Evolutionary conservation across 2,797 vertebrate species (phyloP).

Genomic region (Chaunax sp.): DNA sequence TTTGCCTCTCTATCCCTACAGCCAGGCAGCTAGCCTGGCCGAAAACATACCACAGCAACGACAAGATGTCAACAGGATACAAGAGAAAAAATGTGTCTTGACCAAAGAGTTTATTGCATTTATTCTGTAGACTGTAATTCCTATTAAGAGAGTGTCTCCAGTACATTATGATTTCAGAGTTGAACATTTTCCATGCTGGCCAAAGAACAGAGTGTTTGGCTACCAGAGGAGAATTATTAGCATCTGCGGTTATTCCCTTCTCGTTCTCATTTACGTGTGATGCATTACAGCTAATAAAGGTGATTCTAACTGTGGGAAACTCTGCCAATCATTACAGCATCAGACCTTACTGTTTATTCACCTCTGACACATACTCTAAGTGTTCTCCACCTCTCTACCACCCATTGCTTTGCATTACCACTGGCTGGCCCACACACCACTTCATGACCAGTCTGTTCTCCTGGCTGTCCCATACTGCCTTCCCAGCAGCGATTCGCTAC

Average conservation of each 20-base stretch:
- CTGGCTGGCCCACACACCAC: slow-evolving; percentile 68
- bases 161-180: background rate
- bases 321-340: slow-evolving; percentile 71
- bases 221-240: slow-evolving; percentile 27
- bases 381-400: slow-evolving; percentile 57
- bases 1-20: no score
- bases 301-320: slow-evolving; percentile 36
- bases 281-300: slow-evolving; percentile 57
- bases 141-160: slow-evolving; percentile 7
- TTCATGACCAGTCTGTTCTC: slow-evolving; percentile 53
- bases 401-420: slow-evolving; percentile 67
- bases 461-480: slow-evolving; percentile 67
- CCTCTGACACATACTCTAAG: slow-evolving; percentile 60
- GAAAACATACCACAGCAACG: background rate
- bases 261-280: slow-evolving; percentile 22
- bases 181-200: slow-evolving; percentile 6
- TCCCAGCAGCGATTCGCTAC: slow-evolving; percentile 75
- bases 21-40: background rate
- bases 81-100: background rate
- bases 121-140: no score
- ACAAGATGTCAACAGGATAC: background rate
- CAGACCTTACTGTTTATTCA: slow-evolving; percentile 63
- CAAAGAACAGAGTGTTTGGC: slow-evolving; percentile 11
- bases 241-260: slow-evolving; percentile 33
- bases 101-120: background rate